Evolutionary conservation across 2,113 vertebrate genomes (phyloP).

Genomic region (Leucosticte australis): DNA sequence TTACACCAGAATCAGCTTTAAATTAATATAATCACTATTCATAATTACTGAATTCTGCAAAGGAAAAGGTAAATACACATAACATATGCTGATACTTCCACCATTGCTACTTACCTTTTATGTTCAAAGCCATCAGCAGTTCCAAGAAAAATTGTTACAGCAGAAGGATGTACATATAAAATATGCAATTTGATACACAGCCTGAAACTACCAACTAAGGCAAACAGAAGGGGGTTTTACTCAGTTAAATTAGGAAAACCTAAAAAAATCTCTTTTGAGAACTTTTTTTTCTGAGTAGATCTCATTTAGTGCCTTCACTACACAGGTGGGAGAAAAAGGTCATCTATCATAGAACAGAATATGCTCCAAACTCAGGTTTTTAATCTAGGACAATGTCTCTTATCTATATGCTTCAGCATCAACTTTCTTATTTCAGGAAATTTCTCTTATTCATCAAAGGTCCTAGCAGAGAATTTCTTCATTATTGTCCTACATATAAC

Average conservation of each 20-base stretch:
- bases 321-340: background rate
- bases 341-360: background rate
- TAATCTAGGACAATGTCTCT: background rate
- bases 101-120: background rate
- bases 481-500: background rate
- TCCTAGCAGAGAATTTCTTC: background rate
- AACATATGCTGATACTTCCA: background rate
- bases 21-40: background rate
- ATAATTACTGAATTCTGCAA: background rate
- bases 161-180: background rate
- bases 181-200: background rate
- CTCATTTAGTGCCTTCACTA: background rate
- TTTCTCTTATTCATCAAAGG: background rate
- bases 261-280: background rate
- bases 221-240: background rate
- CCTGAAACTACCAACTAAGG: background rate
- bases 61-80: background rate
- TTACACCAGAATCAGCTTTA: background rate
- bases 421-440: background rate
- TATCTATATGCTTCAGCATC: background rate
- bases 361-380: background rate
- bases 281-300: background rate
- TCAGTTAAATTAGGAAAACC: background rate
- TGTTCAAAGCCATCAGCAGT: background rate
- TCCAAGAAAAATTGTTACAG: background rate